Percentiles rank a stretch among this genome's conserved stretches.
phyloP scores from a whole-genome alignment of 1,140 invertebrate genomes.

The Neuroterus valhalla region DNA sequence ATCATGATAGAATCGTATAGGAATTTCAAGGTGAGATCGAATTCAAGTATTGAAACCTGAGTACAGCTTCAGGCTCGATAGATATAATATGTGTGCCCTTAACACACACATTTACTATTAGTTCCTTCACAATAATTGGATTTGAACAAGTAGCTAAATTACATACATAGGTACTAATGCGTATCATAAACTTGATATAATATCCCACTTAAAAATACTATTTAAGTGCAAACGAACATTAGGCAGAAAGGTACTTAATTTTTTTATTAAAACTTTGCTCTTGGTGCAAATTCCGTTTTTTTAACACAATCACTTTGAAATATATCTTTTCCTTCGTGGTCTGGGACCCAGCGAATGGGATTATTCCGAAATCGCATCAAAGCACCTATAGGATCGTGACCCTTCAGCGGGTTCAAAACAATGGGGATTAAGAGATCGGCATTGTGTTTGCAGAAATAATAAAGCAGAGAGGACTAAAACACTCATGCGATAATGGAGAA shows the following conservation, averaged over 20 bases:
- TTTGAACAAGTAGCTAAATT: neutral
- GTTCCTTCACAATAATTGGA: slow-evolving; percentile 1
- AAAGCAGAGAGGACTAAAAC: slow-evolving; percentile 45
- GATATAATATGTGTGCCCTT: slow-evolving; percentile 18
- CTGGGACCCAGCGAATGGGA: slow-evolving; percentile 25
- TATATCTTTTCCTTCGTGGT: neutral
- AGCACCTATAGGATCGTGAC: slow-evolving; percentile 39
- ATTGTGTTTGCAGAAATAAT: slow-evolving; percentile 54
- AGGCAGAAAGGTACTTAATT: too few relatives aligned
- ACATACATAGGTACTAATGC: neutral
- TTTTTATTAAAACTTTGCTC: neutral
- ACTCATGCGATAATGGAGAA: slow-evolving; percentile 46
- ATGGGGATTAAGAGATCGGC: slow-evolving; percentile 44
- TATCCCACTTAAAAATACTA: neutral
- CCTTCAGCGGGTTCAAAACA: slow-evolving; percentile 38
- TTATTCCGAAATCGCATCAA: slow-evolving; percentile 39
- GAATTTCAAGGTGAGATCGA: slow-evolving; percentile 14
- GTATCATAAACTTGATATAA: neutral
- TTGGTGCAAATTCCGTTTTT: slow-evolving; percentile 6
- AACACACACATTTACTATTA: slow-evolving; percentile 24
- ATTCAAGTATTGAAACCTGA: slow-evolving; percentile 19
- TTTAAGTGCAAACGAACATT: too few relatives aligned
- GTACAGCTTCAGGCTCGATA: slow-evolving; percentile 9
- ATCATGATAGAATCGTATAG: neutral
- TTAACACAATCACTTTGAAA: neutral